Conservation (phyloP, 2,797 vertebrate genomes). For the Pseudochirops corinnae region DNA sequence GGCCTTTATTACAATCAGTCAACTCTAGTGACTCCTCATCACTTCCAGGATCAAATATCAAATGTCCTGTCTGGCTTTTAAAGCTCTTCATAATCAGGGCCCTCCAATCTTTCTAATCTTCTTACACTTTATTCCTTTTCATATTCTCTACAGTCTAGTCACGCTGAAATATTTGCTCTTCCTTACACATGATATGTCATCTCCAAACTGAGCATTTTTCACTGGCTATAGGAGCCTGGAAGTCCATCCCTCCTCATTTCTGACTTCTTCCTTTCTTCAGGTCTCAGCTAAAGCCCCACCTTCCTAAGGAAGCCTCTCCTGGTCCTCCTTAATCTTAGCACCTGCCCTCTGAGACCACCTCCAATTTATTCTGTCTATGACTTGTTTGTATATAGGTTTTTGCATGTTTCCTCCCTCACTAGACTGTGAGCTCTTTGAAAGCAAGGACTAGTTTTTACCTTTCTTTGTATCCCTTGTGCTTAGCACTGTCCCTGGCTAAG, state of each 20-base stretch:
- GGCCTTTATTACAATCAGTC: background rate
- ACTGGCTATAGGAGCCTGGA: no score
- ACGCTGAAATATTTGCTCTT: background rate
- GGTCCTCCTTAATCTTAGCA: background rate
- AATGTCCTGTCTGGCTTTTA: no score
- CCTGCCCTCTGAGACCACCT: background rate
- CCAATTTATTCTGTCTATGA: background rate
- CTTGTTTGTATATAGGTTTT: background rate
- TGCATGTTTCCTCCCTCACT: background rate
- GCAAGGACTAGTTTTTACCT: background rate
- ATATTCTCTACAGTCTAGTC: background rate
- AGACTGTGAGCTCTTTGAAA: background rate
- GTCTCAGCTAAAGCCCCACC: background rate
- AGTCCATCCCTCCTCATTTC: background rate
- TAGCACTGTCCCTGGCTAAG: background rate
- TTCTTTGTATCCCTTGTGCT: background rate
- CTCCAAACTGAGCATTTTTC: background rate
- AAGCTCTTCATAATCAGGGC: background rate
- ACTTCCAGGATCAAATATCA: background rate
- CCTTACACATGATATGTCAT: background rate
- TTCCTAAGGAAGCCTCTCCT: background rate
- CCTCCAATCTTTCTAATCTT: background rate
- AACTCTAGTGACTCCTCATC: background rate
- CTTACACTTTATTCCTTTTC: background rate
- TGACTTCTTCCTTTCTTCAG: no score